These are phyloP conservation scores for Girardinichthys multiradiatus DNA, from an alignment of 2,113 vertebrate genomes.

Conservation along the genomic window DNA sequence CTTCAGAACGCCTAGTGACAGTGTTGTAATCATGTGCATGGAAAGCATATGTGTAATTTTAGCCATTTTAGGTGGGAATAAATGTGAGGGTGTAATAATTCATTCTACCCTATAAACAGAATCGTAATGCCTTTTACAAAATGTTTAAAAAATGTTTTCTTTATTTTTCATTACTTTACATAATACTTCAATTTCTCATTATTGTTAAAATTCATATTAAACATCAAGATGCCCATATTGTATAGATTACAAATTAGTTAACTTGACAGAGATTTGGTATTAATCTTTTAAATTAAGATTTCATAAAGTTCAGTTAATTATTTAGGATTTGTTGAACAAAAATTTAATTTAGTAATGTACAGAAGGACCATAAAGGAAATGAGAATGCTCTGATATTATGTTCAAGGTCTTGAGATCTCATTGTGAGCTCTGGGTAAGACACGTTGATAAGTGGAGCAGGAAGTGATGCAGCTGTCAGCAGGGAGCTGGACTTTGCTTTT, in stretches of 20 bases:
- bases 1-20: too few relatives aligned
- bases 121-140: too few relatives aligned
- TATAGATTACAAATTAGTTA: not conserved
- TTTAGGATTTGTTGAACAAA: not conserved
- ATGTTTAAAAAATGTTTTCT: too few relatives aligned
- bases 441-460: constrained; percentile 1
- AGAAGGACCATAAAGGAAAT: not conserved
- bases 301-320: not conserved
- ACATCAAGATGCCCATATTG: not conserved
- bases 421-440: not conserved
- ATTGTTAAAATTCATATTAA: not conserved
- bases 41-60: too few relatives aligned
- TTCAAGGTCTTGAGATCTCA: not conserved
- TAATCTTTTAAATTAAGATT: not conserved
- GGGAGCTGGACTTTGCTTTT: constrained; percentile 81
- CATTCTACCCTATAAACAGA: too few relatives aligned
- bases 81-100: too few relatives aligned
- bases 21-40: too few relatives aligned
- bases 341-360: not conserved
- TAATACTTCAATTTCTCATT: not conserved
- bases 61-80: too few relatives aligned
- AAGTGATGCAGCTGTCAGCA: constrained; percentile 23
- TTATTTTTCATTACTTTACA: not conserved
- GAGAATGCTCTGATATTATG: not conserved
- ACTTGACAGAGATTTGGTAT: not conserved